Conservation (phyloP, 2,113 vertebrate species). For the Larimichthys crocea region DNA sequence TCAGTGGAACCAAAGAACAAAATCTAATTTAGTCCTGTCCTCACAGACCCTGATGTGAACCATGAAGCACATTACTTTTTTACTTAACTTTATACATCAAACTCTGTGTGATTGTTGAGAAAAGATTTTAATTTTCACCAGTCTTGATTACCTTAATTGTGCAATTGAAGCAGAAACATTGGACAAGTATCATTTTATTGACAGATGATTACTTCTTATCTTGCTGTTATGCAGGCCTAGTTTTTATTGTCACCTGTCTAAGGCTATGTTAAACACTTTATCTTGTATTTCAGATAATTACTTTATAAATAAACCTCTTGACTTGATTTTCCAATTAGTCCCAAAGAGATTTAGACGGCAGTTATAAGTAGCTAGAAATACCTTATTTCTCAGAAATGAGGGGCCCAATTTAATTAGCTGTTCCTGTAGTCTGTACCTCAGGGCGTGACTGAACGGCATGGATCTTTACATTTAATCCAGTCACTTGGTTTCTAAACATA, state of each 20-base stretch:
- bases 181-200: neutral
- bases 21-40: constrained; percentile 35
- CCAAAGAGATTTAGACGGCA: neutral
- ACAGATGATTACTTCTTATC: neutral
- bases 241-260: neutral
- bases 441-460: neutral
- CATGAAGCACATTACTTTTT: neutral
- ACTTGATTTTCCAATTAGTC: neutral
- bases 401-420: neutral
- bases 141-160: neutral
- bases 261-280: neutral
- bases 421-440: constrained; percentile 3
- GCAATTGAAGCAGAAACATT: no score
- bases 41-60: constrained; percentile 5
- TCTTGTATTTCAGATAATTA: neutral
- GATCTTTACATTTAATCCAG: neutral
- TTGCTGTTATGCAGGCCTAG: neutral
- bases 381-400: neutral
- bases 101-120: neutral
- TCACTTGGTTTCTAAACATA: constrained; percentile 4
- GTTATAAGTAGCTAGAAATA: neutral
- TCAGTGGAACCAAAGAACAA: constrained; percentile 25
- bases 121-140: neutral
- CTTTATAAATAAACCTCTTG: neutral
- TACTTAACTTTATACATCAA: neutral